Base-by-base conservation (phyloP, 2,797 vertebrate genomes). In the Chelmon rostratus region DNA sequence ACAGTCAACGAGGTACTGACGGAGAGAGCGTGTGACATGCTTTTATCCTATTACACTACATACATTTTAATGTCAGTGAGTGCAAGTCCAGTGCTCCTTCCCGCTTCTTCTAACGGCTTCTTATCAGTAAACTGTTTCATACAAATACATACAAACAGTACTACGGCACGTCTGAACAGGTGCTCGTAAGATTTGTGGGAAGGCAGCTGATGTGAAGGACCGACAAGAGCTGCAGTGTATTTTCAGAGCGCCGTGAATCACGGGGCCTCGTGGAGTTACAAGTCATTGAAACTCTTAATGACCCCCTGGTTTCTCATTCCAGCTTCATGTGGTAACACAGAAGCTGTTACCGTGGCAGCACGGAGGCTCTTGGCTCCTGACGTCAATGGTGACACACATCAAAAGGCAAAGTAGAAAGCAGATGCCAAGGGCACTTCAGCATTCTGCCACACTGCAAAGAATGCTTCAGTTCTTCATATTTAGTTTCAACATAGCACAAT, bases 301-400 rank as follows among this genome's bases (percentile, higher is more conserved):
- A 73, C 37, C 63, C 73, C 69, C 71, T 25, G 67, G 52, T 54
- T 79, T 69, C 83, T 81, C 74, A 67, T 86, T 82, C 66, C 62
- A 53, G 71, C 47, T 31, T 31, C 15, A 76, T 62, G 75, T 46
- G 63, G 75, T 33, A 31, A 63, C 58, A 25, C 23, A 38, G 21
- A 63, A 31, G 52, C 68, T 28, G 79, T 87, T 84, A 79, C 79
- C 11, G 33, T 73, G 84, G 84, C 10, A 74, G 72, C 76, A 18
- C 0, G 4, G n/a, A 52, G 62, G 67, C 23, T 61, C 31, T 46
- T 11, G 47, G 68, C 65, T 50, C 40, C 10, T 62, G 78, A 84
- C 35, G 61, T 82, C 88, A 82, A 9, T 4, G n/a, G n/a, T 23
- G 65, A 81, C 37, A 70, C 19, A 16, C 19, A 73, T 56, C 19